phyloP scores from a whole-genome alignment of 2,113 vertebrate species.

The Cottus gobio region DNA sequence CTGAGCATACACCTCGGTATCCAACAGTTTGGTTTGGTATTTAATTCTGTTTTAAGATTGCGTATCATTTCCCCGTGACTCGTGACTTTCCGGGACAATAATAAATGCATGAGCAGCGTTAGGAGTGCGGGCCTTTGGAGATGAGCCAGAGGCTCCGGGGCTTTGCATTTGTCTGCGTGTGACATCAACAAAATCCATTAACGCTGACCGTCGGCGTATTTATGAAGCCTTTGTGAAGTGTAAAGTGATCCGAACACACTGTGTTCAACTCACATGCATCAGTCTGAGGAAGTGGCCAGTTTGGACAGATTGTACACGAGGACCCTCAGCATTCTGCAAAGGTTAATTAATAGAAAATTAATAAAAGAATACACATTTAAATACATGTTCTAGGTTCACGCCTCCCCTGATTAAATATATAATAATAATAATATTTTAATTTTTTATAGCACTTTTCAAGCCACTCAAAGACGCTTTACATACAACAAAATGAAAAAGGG shows the following conservation, averaged over 20 bases:
- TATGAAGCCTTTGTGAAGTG: slow-evolving; percentile 24
- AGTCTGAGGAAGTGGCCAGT: not conserved
- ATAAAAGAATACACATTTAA: too few relatives aligned
- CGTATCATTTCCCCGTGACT: slow-evolving; percentile 53
- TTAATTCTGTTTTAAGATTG: slow-evolving; percentile 23
- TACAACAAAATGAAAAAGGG: too few relatives aligned
- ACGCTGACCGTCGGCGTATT: slow-evolving; percentile 26
- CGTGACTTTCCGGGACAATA: slow-evolving; percentile 45
- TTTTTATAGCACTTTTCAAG: too few relatives aligned
- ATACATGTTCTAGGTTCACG: too few relatives aligned
- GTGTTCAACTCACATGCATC: slow-evolving; percentile 13
- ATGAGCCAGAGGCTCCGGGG: slow-evolving; percentile 33
- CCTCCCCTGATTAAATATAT: too few relatives aligned
- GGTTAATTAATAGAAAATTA: too few relatives aligned
- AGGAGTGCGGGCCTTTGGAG: slow-evolving; percentile 30
- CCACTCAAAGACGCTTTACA: too few relatives aligned
- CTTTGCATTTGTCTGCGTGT: slow-evolving; percentile 43
- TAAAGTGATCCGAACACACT: slow-evolving; percentile 1
- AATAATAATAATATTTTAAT: too few relatives aligned
- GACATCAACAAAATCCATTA: slow-evolving; percentile 51
- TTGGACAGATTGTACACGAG: not conserved
- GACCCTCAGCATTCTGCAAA: too few relatives aligned
- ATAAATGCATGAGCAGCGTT: slow-evolving; percentile 58
- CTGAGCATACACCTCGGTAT: not conserved
- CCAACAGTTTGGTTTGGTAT: not conserved